These are phyloP conservation scores for Pammene aurita DNA, from an alignment of 2,888 invertebrate species.

Conservation along the genomic window DNA sequence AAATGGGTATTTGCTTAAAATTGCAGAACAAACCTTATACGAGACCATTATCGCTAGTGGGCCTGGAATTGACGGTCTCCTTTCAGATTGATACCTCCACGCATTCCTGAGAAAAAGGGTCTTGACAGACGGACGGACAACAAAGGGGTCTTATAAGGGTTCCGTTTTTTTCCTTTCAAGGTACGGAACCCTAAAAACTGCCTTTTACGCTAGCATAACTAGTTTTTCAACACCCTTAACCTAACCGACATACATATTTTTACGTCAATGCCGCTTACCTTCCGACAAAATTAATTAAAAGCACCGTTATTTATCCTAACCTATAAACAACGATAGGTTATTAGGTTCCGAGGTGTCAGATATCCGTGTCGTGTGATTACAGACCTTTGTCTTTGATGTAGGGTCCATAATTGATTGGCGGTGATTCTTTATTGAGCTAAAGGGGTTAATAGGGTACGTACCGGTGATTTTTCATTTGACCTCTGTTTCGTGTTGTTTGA, in stretches of 20 bases:
- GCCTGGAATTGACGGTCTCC: too few relatives aligned
- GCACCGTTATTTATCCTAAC: conserved; percentile 23
- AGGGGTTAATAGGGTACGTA: conserved; percentile 19
- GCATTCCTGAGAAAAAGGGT: too few relatives aligned
- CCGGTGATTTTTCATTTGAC: conserved; percentile 15
- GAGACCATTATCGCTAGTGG: too few relatives aligned
- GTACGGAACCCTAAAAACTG: too few relatives aligned
- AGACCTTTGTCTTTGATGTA: not conserved
- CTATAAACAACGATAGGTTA: conserved; percentile 36
- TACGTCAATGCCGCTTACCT: not conserved
- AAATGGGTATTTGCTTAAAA: too few relatives aligned
- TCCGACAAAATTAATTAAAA: conserved; percentile 28
- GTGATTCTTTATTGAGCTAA: conserved; percentile 19
- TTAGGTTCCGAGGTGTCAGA: conserved; percentile 25
- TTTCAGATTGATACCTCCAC: too few relatives aligned
- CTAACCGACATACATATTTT: not conserved
- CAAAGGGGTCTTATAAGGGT: too few relatives aligned
- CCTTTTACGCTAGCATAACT: too few relatives aligned
- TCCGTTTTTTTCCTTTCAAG: too few relatives aligned
- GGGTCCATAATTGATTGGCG: not conserved
- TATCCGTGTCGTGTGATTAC: not conserved
- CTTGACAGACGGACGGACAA: too few relatives aligned
- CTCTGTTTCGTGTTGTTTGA: not conserved
- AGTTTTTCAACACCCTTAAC: too few relatives aligned
- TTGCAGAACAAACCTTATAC: too few relatives aligned